Base-by-base conservation (phyloP, 2,113 vertebrate genomes). In the Cettia cetti region DNA sequence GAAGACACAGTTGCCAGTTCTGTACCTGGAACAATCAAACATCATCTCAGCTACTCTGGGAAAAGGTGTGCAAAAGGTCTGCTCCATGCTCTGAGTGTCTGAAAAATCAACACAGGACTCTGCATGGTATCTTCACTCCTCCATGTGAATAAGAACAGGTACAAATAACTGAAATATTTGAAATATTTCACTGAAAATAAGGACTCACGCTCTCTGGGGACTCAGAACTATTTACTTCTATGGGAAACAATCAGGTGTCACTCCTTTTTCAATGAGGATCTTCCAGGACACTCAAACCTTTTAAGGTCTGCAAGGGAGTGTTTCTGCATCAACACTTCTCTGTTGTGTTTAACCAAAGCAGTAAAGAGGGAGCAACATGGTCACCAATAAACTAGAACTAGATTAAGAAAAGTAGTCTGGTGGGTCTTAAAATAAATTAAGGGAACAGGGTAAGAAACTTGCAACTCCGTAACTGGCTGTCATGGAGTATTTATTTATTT, bases 261-360 rank as follows among this genome's bases (percentile, higher is more conserved):
- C 40, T 57, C 17, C 23, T 75, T 70, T 87, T 77, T 42, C 42
- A 70, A 2, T 7, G 1, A 76, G 28, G 12, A 52, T 47, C 31
- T 87, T 86, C 28, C n/a, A 40, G 14, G 12, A 64, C 13, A 15
- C 20, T 56, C 0, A 0, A 71, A n/a, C 2, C 35, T 90, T 79
- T 76, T 54, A 57, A 76, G 37, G 20, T 53, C 66, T 95, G 26
- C 37, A 64, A 61, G 21, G 42, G 50, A 74, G 13, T 24, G 50
- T 27, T 92, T 47, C 64, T 65, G 66, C 33, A 79, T 45, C 30
- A 59, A 33, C 19, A 14, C 6, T 66, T 92, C 70, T 50, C 42
- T 39, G 7, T 39, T 70, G 33, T 47, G 24, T 61, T 76, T 57
- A 50, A 53, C 22, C 9, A 49, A 68, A 70, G 57, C 7, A 78